A percentile compares a stretch with the other conserved stretches of the same genome.
Conservation (phyloP, 2,797 vertebrate species). For the Varecia variegata region DNA sequence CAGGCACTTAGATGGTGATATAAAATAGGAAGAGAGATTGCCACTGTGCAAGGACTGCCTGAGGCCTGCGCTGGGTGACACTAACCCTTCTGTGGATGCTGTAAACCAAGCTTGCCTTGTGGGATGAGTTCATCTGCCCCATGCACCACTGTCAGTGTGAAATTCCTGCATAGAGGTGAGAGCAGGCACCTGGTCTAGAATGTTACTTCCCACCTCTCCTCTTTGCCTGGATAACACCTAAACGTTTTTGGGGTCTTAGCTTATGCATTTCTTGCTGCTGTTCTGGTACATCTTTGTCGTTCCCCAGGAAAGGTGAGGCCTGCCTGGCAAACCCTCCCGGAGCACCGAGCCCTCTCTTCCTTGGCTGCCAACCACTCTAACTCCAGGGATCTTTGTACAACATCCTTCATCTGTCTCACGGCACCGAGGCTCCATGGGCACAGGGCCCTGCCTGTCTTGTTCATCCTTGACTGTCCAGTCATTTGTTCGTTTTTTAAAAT, state of each 20-base stretch:
- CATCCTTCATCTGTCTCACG: background rate
- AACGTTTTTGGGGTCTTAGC: background rate
- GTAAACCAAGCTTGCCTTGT: slow-evolving; percentile 28
- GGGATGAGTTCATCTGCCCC: background rate
- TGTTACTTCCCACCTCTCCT: background rate
- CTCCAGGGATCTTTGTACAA: background rate
- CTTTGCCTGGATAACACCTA: background rate
- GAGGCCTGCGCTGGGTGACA: background rate
- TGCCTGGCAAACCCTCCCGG: background rate
- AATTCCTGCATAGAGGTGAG: background rate
- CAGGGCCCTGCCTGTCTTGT: background rate
- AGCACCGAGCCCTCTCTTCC: background rate
- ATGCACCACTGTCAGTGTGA: rapidly evolving
- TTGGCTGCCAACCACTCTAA: too few relatives aligned
- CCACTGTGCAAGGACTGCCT: background rate
- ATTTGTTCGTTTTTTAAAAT: background rate
- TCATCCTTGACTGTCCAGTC: background rate
- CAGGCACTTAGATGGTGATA: background rate
- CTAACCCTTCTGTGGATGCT: slow-evolving; percentile 4
- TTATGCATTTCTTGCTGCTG: background rate
- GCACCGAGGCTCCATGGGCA: background rate
- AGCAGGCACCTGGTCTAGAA: background rate
- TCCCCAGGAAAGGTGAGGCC: background rate
- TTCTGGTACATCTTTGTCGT: background rate
- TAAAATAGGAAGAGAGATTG: slow-evolving; percentile 53